Evolutionary conservation across 2,797 vertebrate species (phyloP).

Genomic region (Eleutherodactylus coqui): DNA sequence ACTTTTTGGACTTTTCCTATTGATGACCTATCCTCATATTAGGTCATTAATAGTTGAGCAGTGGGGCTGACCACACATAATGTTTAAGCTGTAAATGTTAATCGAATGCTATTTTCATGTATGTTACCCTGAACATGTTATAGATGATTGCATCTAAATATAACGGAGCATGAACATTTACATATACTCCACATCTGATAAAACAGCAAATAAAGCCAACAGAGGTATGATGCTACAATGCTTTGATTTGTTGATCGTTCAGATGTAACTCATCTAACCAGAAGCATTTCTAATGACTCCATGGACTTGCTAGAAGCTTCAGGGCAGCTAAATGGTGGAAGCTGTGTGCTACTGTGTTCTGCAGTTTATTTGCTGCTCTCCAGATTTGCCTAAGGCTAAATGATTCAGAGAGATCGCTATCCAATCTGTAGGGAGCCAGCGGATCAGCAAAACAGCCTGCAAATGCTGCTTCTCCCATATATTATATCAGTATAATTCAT

Average conservation of each 20-base stretch:
- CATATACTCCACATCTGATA: neutral
- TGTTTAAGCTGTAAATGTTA: too few species aligned
- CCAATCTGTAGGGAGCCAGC: conserved; percentile 48
- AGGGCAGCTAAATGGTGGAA: conserved; percentile 39
- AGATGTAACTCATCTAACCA: conserved; percentile 30
- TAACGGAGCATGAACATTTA: neutral
- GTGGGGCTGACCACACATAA: too few species aligned
- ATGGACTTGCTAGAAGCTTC: conserved; percentile 34
- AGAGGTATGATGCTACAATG: neutral
- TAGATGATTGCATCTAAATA: neutral
- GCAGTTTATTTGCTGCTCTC: conserved; percentile 36
- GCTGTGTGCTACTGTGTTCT: conserved; percentile 34
- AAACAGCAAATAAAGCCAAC: conserved; percentile 2
- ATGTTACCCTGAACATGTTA: neutral
- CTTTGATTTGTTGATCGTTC: neutral
- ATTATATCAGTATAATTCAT: conserved; percentile 18
- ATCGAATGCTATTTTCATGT: neutral
- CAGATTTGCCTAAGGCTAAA: conserved; percentile 35
- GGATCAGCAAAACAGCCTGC: conserved; percentile 66
- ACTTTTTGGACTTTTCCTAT: too few species aligned
- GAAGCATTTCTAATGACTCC: conserved; percentile 43
- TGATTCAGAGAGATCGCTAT: conserved; percentile 47
- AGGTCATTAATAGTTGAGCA: too few species aligned
- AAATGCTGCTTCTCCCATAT: conserved; percentile 43
- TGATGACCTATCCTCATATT: too few species aligned